These are phyloP conservation scores for Galerucella calmariensis DNA, from an alignment of 2,888 invertebrate genomes.

Conservation along the genomic window DNA sequence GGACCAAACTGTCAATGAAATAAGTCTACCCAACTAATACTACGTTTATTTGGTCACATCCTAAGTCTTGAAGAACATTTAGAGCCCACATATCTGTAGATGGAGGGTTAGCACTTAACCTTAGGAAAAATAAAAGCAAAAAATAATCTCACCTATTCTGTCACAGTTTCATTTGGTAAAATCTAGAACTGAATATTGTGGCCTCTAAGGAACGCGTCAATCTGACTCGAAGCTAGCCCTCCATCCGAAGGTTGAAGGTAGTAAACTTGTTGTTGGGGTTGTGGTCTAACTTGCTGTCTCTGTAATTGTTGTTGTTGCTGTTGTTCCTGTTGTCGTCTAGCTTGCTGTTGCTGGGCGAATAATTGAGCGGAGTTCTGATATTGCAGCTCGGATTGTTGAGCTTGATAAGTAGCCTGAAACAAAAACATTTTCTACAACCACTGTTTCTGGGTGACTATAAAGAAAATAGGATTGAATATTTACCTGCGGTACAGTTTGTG, in stretches of 20 bases:
- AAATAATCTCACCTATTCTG: conserved; percentile 21
- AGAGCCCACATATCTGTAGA: no score
- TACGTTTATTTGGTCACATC: no score
- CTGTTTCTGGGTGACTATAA: no score
- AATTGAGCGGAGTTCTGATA: conserved; percentile 69
- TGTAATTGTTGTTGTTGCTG: conserved; percentile 58
- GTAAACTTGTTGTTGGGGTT: conserved; percentile 66
- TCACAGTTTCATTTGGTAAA: conserved; percentile 22
- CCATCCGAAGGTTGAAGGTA: conserved; percentile 68
- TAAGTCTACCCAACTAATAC: no score
- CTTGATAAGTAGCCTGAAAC: conserved; percentile 65
- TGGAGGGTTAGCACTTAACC: no score
- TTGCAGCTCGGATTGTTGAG: conserved; percentile 75
- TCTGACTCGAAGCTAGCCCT: conserved; percentile 73
- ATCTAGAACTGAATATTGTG: conserved; percentile 74
- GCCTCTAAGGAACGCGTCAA: conserved; percentile 83
- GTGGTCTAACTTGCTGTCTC: conserved; percentile 14
- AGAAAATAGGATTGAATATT: not conserved
- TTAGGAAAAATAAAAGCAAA: no score
- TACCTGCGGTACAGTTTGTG: conserved; percentile 51
- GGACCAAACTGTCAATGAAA: no score
- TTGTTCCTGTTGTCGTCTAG: conserved; percentile 62
- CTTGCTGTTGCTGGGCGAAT: conserved; percentile 65
- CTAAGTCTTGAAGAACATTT: no score
- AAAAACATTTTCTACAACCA: not conserved